Base-by-base conservation (phyloP, 1,140 invertebrate genomes). In the Drosophila grimshawi region DNA sequence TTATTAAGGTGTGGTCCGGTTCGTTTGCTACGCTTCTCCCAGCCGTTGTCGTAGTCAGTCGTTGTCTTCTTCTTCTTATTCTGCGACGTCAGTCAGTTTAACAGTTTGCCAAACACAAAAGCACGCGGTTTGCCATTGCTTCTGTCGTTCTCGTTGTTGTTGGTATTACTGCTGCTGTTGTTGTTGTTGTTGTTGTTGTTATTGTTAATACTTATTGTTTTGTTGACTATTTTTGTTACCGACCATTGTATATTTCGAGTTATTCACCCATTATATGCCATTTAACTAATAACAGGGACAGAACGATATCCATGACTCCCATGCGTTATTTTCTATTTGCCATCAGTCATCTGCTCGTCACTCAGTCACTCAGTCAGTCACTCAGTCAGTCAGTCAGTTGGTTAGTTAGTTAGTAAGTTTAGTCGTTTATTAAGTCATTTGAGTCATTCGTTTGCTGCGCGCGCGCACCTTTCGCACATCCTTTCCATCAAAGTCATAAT, bases 1-100 rank as follows among this genome's bases (percentile, higher is more conserved):
- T 91, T 91, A 91, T 91, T 91, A 91, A 91, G 88, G 88, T 91
- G 88, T 86, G 88, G 86, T 81, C 67, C 72, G 83, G 52, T 76
- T 66, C 52, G 45, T 61, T 64, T 51, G 69, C 49, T 70, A 48
- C 32, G 67, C 59, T 63, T 46, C 69, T 19, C 19, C 19, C 19
- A 19, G 19, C 19, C 19, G 19, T 19, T 19, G 19, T 19, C 2
- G 19, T 19, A 19, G 19, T 19, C 19, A 19, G 0, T 32, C 57
- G 39, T 39, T 51, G 71, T 60, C 45, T 64, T 62, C 64, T 52
- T 46, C 66, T 41, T 52, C 76, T 52, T 39, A 37, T 51, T 39
- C 45, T 59, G n/a, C 72, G 64, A 53, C 73, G 70, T 48, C 59
- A 60, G 60, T 70, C 75, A 57, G 65, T 67, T 86, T 70, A 82